Evolutionary conservation across 2,888 invertebrate species (phyloP), one percentile per base, ranked within the genome.

Genomic region (Stenoptilia bipunctidactyla): DNA sequence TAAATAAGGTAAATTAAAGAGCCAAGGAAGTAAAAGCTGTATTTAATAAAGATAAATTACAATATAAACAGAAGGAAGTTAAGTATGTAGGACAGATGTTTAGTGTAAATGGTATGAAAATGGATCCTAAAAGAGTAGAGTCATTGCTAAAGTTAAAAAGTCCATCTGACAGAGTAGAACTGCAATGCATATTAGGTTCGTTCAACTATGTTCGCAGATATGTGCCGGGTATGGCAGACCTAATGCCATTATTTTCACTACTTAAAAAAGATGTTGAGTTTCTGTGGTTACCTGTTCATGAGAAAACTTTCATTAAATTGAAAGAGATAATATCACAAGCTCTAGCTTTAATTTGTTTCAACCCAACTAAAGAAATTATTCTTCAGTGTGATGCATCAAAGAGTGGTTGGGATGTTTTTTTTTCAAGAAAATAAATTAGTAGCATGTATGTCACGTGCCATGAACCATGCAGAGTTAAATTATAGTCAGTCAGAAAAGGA

Each of bases 31-130:
- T 37, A 13, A 30, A 20, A 4, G 39, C 40, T 30, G 35, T 47
- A 2, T 47, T 45, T 36, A 47, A 47, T 15, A 43, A 47, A 41
- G 15, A 45, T 20, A 47, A 47, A 27, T 43, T 47, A 14, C 43
- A 45, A 34, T 47, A 38, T 33, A 47, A 27, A 12, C 42, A 45
- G 15, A 34, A 4, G 2, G 42, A 45, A 36, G 45, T 45, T 8
- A 45, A 42, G 14, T 47, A 47, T 47, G 40, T 47, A n/a, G 43
- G 45, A 1, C 42, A 41, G 34, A 27, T 44, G 15, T 41, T 44
- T 38, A 41, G 38, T 39, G 43, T 40, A 15, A 1, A 40, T 25
- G 44, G 46, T 3, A 47, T 47, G 44, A 37, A 33, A 2, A 5
- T 45, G 1, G 43, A 47, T 41, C 38, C 34, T 15, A 36, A 34